Evolutionary conservation across 1,140 invertebrate genomes (phyloP), one percentile per base, ranked within the genome.

Genomic region (Sipha flava): DNA sequence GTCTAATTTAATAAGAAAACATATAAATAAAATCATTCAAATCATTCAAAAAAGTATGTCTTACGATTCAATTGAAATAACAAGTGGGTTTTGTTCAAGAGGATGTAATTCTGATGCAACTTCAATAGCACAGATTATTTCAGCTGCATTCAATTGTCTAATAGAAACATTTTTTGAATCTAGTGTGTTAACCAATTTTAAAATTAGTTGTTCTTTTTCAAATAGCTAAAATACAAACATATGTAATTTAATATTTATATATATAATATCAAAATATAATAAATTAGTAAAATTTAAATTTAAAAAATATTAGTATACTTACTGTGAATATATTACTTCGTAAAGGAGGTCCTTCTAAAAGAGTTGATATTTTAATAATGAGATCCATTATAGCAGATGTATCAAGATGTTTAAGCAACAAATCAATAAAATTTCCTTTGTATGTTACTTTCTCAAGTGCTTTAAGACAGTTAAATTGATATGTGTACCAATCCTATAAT

Each of bases 321-420:
- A 97, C 95, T 87, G 92, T 91, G 84, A 95, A 89, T 84, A 96
- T 90, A 86, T 92, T 93, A 85, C 91, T 89, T 83, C 92, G 90
- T 85, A 92, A 90, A 83, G 94, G 91, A 81, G 87, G 87, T 80
- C 90, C 92, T 85, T 95, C 93, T 57, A 97, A 90, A 85, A 93
- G 91, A 59, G 94, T 94, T 84, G 97, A 90, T 81, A 96, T 89
- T 86, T 95, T 93, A 81, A 95, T 89, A 82, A 97, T 90, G 80
- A 97, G 89, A 89, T 98, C 96, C 90, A 96, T 96, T 83, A 98
- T 95, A 81, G 96, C 95, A 21, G 95, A 98, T 43, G 95, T 97
- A 83, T 94, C 92, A 83, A 98, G 90, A 87, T 98, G 96, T 83
- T 92, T 90, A 81, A 97, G 87, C 82, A 97, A 88, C 83, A 93